A percentile compares a stretch with the other conserved stretches of the same genome.
phyloP scores from a whole-genome alignment of 2,113 vertebrate genomes.

The Mastomys coucha region DNA sequence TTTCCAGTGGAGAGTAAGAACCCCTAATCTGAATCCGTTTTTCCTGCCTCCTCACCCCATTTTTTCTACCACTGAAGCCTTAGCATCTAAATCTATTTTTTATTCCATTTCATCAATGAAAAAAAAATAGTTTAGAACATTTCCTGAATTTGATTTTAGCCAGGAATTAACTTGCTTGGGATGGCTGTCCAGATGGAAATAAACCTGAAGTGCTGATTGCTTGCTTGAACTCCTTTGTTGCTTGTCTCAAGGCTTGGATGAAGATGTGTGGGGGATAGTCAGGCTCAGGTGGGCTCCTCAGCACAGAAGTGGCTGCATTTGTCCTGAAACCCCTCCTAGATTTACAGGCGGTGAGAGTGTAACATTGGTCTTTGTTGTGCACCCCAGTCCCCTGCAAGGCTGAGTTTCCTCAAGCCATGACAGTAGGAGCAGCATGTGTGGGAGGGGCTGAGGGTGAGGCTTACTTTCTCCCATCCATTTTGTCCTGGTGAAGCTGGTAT shows the following conservation, averaged over 20 bases:
- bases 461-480: neutral
- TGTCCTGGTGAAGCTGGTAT: accelerated
- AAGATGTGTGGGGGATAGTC: neutral
- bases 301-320: neutral
- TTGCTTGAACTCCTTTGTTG: conserved; percentile 61
- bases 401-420: neutral
- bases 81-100: neutral
- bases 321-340: neutral
- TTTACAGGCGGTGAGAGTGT: neutral
- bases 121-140: conserved; percentile 70
- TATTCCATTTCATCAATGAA: conserved; percentile 77
- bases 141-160: conserved; percentile 49
- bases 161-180: conserved; percentile 48
- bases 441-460: neutral
- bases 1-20: conserved; percentile 81
- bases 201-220: conserved; percentile 53
- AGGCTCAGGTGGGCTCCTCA: neutral
- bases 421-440: too few relatives aligned
- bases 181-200: conserved; percentile 57
- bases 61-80: conserved; percentile 55
- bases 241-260: conserved; percentile 18
- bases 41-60: conserved; percentile 34
- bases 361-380: neutral
- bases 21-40: conserved; percentile 74
- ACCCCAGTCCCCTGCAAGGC: neutral